These are phyloP conservation scores for Saccopteryx bilineata DNA, from an alignment of 2,113 vertebrate genomes.

Conservation along the genomic window DNA sequence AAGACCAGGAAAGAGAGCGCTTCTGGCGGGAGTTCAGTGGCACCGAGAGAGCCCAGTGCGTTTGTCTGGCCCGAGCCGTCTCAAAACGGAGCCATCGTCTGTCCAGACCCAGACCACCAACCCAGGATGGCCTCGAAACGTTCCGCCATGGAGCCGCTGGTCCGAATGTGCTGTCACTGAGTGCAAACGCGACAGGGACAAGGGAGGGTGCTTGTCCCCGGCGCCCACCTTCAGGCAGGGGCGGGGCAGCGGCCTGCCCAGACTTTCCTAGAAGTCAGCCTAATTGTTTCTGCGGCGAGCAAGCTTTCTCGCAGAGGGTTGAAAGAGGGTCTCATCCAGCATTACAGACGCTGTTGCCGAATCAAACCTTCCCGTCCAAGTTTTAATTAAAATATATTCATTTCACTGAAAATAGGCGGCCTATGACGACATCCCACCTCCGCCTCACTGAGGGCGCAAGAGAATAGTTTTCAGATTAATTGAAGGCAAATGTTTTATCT, in stretches of 20 bases:
- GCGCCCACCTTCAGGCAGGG: neutral
- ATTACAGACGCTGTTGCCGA: neutral
- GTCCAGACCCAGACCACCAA: neutral
- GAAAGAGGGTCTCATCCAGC: neutral
- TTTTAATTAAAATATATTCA: slow-evolving; percentile 64
- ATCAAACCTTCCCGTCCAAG: slow-evolving; percentile 1
- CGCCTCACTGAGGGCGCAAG: neutral
- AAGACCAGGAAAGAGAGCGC: neutral
- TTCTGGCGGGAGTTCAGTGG: neutral
- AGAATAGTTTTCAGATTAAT: slow-evolving; percentile 20
- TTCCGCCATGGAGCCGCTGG: neutral
- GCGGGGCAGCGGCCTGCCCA: neutral
- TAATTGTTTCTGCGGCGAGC: neutral
- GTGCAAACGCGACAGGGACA: neutral
- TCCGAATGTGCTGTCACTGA: neutral
- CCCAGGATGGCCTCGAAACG: neutral
- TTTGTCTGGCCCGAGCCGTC: neutral
- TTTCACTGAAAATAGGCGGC: slow-evolving; percentile 59
- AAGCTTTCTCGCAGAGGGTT: neutral
- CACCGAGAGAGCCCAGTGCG: fast-evolving
- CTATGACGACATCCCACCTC: neutral
- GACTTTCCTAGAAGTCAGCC: neutral
- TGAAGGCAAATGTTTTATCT: slow-evolving; percentile 27
- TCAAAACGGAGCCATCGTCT: neutral
- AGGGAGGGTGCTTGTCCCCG: neutral